Conservation (phyloP, 64 coral and sea anemone genomes). For the Hydrozoanthus tunicans region DNA sequence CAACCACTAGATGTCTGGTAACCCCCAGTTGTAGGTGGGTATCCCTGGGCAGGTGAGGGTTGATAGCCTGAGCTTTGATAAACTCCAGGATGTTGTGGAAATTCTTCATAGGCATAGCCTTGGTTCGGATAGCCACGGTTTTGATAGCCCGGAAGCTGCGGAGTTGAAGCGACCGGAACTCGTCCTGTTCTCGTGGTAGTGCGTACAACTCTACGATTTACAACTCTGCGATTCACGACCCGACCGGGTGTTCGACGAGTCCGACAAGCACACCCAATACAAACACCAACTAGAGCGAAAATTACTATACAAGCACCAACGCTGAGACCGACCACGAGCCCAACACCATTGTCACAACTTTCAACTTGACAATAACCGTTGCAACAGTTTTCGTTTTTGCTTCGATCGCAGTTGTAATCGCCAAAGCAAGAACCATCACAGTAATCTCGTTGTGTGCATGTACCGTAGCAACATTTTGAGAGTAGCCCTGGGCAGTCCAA, state of each 20-base stretch:
- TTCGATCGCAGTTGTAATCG: conserved; percentile 17
- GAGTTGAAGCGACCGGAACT: neutral
- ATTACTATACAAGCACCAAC: neutral
- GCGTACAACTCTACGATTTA: neutral
- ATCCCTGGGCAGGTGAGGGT: neutral
- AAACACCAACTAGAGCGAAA: neutral
- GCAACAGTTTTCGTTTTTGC: conserved; percentile 22
- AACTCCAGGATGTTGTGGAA: neutral
- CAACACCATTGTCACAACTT: neutral
- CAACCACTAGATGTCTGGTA: neutral
- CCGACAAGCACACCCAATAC: conserved; percentile 30
- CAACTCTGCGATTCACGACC: conserved; percentile 12
- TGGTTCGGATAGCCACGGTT: conserved; percentile 1
- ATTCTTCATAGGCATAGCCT: conserved; percentile 47
- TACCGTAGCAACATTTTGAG: conserved; percentile 11
- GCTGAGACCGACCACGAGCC: neutral
- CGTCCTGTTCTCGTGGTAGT: neutral
- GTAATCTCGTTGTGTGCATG: conserved; percentile 26
- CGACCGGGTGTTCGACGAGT: conserved; percentile 4
- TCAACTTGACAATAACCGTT: conserved; percentile 5
- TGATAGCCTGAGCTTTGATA: neutral
- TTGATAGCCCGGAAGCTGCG: neutral
- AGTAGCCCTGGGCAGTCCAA: neutral
- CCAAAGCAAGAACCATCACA: neutral
- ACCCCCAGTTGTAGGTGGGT: neutral